A percentile compares a stretch with the other conserved stretches of the same genome.
phyloP scores from a whole-genome alignment of 2,888 invertebrate species.

The Hypsopygia costalis region DNA sequence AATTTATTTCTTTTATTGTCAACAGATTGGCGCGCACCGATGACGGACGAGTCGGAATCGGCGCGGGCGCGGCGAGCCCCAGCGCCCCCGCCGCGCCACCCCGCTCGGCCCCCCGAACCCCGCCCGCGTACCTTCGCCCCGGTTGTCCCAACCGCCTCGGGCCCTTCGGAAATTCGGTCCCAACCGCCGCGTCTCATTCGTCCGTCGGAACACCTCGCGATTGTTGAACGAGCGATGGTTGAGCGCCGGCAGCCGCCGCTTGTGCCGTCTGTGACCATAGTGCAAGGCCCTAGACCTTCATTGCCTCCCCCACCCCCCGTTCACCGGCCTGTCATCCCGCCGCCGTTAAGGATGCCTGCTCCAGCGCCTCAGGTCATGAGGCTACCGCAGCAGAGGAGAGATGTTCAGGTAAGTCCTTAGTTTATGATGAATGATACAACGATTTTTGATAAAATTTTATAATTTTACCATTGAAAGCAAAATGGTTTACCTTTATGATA shows the following conservation, averaged over 20 bases:
- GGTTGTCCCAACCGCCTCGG: constrained; percentile 10
- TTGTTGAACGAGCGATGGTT: constrained; percentile 48
- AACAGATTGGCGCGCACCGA: constrained; percentile 76
- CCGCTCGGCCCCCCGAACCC: constrained; percentile 35
- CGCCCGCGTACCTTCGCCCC: constrained; percentile 18
- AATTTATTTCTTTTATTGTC: constrained; percentile 30
- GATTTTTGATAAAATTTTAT: too few relatives aligned
- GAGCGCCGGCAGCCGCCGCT: constrained; percentile 50
- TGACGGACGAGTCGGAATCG: constrained; percentile 70
- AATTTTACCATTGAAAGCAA: too few relatives aligned
- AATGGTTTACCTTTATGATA: too few relatives aligned
- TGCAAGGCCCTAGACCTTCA: constrained; percentile 46
- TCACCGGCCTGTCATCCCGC: constrained; percentile 58
- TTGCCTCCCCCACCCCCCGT: constrained; percentile 46
- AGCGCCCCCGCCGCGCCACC: constrained; percentile 62
- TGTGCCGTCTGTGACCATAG: constrained; percentile 50
- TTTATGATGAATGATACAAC: too few relatives aligned
- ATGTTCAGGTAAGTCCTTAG: constrained; percentile 54
- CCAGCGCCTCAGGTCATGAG: constrained; percentile 46
- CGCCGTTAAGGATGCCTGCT: constrained; percentile 61
- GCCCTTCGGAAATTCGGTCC: constrained; percentile 19
- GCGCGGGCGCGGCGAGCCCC: constrained; percentile 57
- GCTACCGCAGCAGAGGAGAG: constrained; percentile 58
- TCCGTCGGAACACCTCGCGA: constrained; percentile 67
- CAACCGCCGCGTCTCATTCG: constrained; percentile 63